These are phyloP conservation scores for Holothuria scabra DNA, from an alignment of 53 echinoderm and acorn worm genomes.

Conservation along the genomic window DNA sequence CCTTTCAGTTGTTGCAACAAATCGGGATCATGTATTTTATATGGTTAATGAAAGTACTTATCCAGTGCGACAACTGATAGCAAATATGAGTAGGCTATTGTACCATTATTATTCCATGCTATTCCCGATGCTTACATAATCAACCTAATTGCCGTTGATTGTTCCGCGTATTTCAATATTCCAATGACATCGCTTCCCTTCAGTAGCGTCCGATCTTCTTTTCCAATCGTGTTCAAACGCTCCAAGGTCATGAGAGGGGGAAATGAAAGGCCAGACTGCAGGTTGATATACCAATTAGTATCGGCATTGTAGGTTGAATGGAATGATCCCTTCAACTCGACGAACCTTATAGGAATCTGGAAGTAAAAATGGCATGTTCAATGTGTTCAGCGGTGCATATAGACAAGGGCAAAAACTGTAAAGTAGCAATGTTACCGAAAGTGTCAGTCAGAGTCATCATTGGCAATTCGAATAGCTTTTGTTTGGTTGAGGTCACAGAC, in stretches of 20 bases:
- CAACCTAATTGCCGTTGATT: conserved; percentile 20
- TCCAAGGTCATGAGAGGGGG: conserved; percentile 1
- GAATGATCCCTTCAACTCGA: neutral
- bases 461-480: no score
- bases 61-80: conserved; percentile 31
- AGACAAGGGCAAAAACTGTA: neutral
- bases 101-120: conserved; percentile 21
- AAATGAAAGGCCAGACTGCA: conserved; percentile 14
- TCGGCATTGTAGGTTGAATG: conserved; percentile 20
- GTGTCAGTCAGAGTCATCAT: no score
- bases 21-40: conserved; percentile 9
- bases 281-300: conserved; percentile 3
- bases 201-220: conserved; percentile 11
- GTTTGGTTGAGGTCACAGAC: no score
- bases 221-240: neutral
- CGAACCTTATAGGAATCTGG: conserved; percentile 14
- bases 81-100: conserved; percentile 26
- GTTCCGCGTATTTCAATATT: conserved; percentile 10
- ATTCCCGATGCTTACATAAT: conserved; percentile 26
- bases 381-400: neutral
- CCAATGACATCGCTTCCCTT: conserved; percentile 2
- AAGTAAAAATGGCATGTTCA: neutral
- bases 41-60: conserved; percentile 5
- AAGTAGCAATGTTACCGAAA: neutral
- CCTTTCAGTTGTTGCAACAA: conserved; percentile 19